Conservation (phyloP, 1,140 invertebrate species). For the Trypoxylus dichotomus region DNA sequence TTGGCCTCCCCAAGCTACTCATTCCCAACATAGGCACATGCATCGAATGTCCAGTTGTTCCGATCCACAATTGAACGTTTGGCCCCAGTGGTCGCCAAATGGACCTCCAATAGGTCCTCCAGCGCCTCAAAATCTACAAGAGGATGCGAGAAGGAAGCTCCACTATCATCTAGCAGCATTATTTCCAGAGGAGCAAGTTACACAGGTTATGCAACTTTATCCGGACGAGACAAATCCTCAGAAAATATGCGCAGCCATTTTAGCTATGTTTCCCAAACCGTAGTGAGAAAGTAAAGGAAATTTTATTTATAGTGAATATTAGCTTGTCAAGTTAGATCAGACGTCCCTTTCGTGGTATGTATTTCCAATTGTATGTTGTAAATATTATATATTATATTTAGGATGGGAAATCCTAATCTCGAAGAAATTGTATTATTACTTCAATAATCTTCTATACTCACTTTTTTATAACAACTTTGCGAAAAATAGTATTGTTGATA, state of each 20-base stretch:
- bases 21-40: constrained; percentile 52
- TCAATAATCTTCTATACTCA: too few relatives aligned
- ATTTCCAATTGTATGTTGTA: neutral
- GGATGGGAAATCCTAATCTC: too few relatives aligned
- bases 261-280: constrained; percentile 70
- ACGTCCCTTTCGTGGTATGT: neutral
- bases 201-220: constrained; percentile 78
- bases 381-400: neutral
- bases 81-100: constrained; percentile 43
- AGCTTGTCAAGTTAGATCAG: neutral
- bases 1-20: constrained; percentile 53
- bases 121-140: constrained; percentile 54
- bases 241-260: constrained; percentile 84
- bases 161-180: constrained; percentile 85
- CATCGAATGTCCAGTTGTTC: constrained; percentile 61
- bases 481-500: too few relatives aligned
- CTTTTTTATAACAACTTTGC: too few relatives aligned
- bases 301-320: constrained; percentile 5
- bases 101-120: constrained; percentile 46
- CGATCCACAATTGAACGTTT: constrained; percentile 67
- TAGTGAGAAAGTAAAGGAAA: constrained; percentile 35
- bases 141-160: constrained; percentile 72
- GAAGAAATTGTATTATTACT: too few relatives aligned
- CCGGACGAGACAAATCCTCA: constrained; percentile 87
- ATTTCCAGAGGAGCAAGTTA: constrained; percentile 87